Base-by-base conservation (phyloP, 2,113 vertebrate genomes). In the Antennarius striatus region DNA sequence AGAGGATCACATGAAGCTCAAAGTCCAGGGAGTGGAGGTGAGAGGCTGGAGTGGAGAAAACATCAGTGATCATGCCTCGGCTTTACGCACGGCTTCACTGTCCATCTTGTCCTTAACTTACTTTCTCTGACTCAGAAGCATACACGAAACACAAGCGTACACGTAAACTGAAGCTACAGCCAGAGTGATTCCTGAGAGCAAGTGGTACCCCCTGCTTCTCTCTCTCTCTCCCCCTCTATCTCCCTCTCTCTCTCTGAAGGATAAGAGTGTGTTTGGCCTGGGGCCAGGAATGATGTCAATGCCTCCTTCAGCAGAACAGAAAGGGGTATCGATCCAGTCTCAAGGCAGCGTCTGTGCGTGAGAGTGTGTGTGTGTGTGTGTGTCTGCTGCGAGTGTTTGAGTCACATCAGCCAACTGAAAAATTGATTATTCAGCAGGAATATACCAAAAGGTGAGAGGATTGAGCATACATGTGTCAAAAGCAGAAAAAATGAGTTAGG, bases 1-100 rank as follows among this genome's bases (percentile, higher is more conserved):
- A 73, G 96, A 97, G 81, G 96, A 97, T 89, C 96, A 97, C 77
- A 96, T 97, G 96, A 97, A 97, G 84, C 92, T 97, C 55, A 97
- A 97, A 84, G 95, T 97, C 65, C 94, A 97, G 86, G 95, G 95
- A 73, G 94, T 95, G 63, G 96, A 96, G 95, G 95, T 97, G 63
- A 89, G 87, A 84, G 60, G 52, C 68, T 75, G 74, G 48, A 54
- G 17, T 48, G 67, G 68, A 68, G 22, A 80, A 82, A 81, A 79
- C 55, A 71, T 82, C 63, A 28, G 75, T 84, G 77, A 80, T 67
- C 40, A 52, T 40, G 54, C 73, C 74, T 52, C 40, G 61, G 54
- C 22, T 22, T 22, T 2, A 22, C 22, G 22, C 65, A n/a, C 9
- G 28, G 54, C 76, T 84, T 68, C 40, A 50, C 76, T 67, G 68